Base-by-base conservation (phyloP, 2,797 vertebrate genomes). In the Vireo griseus region DNA sequence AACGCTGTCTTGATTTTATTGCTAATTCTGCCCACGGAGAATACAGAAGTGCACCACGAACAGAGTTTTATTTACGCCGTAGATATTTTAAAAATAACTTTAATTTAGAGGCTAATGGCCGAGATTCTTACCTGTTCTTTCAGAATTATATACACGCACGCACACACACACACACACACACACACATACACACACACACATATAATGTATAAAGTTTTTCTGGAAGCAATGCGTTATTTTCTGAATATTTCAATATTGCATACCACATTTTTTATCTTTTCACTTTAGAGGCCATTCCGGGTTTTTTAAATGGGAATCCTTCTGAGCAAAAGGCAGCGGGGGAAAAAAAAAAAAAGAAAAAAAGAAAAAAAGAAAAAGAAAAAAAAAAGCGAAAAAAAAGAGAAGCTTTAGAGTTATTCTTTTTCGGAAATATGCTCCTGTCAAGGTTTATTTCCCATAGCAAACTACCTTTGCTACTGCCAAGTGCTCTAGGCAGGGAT, bases 401-500 rank as follows among this genome's bases (percentile, higher is more conserved):
- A 37, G 37, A 39, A 39, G 39, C 39, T 13, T 39, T 39, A 39
- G 39, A 89, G 67, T 95, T 93, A 33, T 65, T 95, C 62, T 88
- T 90, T 90, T 96, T 96, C 83, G 73, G 96, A 97, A 97, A 97
- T 96, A 97, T 61, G 80, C 71, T 90, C 88, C 97, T 97, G 97
- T 97, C 97, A 97, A 94, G 86, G 94, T 97, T 97, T 98, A 97
- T 98, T 98, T 98, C 97, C 97, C 95, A 66, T 95, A 95, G 97
- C 97, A 96, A 97, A 97, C 94, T 91, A 95, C 93, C 92, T 96
- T 97, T 91, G 84, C 88, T 40, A 93, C 87, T 96, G 96, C 95
- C 97, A 96, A 90, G 94, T 94, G 91, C 96, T 95, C 87, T 68
- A 97, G 90, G 72, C 22, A 16, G 50, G 59, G 83, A 86, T 73